Evolutionary conservation across 2,888 invertebrate species (phyloP), one percentile per base, ranked within the genome.

Genomic region (Scelioninae gen. 1): DNA sequence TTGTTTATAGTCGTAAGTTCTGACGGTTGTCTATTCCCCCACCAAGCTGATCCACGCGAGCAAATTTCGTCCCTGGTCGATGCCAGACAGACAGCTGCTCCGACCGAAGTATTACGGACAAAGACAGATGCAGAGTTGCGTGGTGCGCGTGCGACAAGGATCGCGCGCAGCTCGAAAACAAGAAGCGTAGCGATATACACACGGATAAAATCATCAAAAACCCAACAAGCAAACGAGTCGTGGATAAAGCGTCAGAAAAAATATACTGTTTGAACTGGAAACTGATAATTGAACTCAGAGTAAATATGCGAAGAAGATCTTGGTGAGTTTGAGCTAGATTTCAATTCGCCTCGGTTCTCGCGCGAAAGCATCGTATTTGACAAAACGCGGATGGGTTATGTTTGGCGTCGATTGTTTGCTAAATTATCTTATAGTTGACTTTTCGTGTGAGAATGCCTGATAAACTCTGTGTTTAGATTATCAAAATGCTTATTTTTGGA

Each of bases 1-100:
- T 60, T 71, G 71, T 58, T 60, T 58, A 71, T 23, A 71, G 16
- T 32, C 13, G 29, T 0, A 13, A 13, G 32, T n/a, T n/a, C n/a
- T n/a, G n/a, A n/a, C n/a, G n/a, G n/a, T 43, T 53, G 31, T n/a
- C 15, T 8, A 16, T 71, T 38, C 3, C 43, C 47, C 34, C 56
- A 7, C 55, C 11, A 29, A 10, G 51, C 31, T 34, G 60, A 60
- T 60, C 60, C 63, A 43, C 53, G 63, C 55, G 62, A 47, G 47
- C 31, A 43, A 58, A 45, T 6, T 31, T 62, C 81, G 81, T 81
- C 76, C 82, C 76, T 82, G 76, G 71, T 45, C 69, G 76, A 71
- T 72, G 76, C 66, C 58, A 69, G 71, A 69, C 65, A 45, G 81
- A 82, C 82, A 78, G 82, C 82, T 82, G 82, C 82, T 82, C 62